Conservation (phyloP, 2,113 vertebrate genomes). For the Campylomormyrus numenius region DNA sequence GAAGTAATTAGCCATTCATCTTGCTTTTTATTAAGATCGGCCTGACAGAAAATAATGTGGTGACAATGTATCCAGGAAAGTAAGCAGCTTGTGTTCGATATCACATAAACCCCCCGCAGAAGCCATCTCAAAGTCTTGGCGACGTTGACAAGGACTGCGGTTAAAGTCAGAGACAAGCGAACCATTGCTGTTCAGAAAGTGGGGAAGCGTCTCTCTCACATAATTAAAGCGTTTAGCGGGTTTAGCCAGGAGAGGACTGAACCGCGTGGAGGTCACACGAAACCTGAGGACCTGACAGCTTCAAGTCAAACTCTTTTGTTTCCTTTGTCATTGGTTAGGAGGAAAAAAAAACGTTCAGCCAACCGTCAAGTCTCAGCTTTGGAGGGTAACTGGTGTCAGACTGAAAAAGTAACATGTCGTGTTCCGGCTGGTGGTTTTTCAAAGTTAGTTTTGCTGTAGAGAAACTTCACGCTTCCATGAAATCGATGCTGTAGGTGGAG, state of each 20-base stretch:
- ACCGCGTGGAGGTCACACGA: not conserved
- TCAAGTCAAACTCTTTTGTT: constrained; percentile 5
- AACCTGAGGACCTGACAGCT: not conserved
- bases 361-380: not conserved
- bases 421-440: not conserved
- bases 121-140: not conserved
- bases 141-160: not conserved
- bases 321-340: not conserved
- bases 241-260: not conserved
- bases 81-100: constrained; percentile 75
- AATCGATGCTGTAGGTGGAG: not conserved
- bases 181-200: not conserved
- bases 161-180: not conserved
- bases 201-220: not conserved
- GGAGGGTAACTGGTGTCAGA: not conserved
- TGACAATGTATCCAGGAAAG: constrained; percentile 86
- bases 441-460: not conserved
- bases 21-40: constrained; percentile 75
- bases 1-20: constrained; percentile 99
- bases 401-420: not conserved
- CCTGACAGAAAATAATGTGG: constrained; percentile 95
- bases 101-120: constrained; percentile 25
- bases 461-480: not conserved
- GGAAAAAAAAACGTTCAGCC: not conserved
- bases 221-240: constrained; percentile 2